A percentile compares a stretch with the other conserved stretches of the same genome.
Evolutionary conservation across 1,140 invertebrate species (phyloP).

Genomic region (Drosophila arawakana): DNA sequence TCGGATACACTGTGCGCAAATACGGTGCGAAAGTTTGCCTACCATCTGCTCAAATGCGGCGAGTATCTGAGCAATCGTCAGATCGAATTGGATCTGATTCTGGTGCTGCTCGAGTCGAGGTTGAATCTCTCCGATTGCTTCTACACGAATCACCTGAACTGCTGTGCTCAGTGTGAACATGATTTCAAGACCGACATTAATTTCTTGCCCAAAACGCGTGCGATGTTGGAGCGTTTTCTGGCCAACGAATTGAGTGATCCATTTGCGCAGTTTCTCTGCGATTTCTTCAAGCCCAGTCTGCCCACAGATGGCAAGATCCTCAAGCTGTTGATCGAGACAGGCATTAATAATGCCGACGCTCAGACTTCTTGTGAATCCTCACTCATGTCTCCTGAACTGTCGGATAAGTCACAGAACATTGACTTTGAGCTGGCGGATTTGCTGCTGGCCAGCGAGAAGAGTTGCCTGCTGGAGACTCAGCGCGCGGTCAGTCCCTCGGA

Average conservation of each 20-base stretch:
- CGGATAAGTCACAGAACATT: slow-evolving; percentile 83
- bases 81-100: slow-evolving; percentile 77
- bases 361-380: slow-evolving; percentile 82
- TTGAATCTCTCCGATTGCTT: slow-evolving; percentile 82
- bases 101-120: slow-evolving; percentile 82
- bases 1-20: slow-evolving; percentile 83
- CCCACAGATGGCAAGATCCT: slow-evolving; percentile 88
- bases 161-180: slow-evolving; percentile 78
- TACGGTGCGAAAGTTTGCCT: slow-evolving; percentile 73
- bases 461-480: slow-evolving; percentile 77
- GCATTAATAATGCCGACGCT: slow-evolving; percentile 84
- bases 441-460: slow-evolving; percentile 79
- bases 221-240: slow-evolving; percentile 78
- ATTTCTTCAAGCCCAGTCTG: slow-evolving; percentile 85
- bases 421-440: slow-evolving; percentile 83
- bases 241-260: slow-evolving; percentile 75
- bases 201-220: slow-evolving; percentile 74
- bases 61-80: slow-evolving; percentile 78
- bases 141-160: slow-evolving; percentile 83
- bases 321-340: slow-evolving; percentile 88
- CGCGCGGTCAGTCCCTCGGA: slow-evolving; percentile 80
- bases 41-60: slow-evolving; percentile 78
- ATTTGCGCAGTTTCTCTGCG: slow-evolving; percentile 78
- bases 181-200: slow-evolving; percentile 81
- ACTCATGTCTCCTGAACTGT: slow-evolving; percentile 81